Evolutionary conservation across 37 sponge, comb jelly and placozoan genomes (phyloP).

Genomic region (Spongilla lacustris): DNA sequence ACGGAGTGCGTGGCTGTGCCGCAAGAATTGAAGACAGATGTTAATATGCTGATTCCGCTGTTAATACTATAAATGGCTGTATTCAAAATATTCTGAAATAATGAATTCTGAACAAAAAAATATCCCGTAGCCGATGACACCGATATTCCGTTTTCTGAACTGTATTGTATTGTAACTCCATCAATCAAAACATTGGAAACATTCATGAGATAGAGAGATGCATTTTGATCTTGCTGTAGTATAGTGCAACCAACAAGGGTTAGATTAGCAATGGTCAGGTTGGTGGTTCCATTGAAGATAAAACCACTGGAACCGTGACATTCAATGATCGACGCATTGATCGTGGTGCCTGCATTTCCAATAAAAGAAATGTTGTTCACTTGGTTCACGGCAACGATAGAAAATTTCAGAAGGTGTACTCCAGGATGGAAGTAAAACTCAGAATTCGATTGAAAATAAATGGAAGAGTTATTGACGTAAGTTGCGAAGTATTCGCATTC

Average conservation of each 20-base stretch:
- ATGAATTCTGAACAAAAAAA: neutral
- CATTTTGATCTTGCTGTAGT: neutral
- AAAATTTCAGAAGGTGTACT: neutral
- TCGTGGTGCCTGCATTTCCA: neutral
- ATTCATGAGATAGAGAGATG: neutral
- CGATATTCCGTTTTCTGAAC: neutral
- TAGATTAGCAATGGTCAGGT: neutral
- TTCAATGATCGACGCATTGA: neutral
- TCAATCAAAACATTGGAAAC: neutral
- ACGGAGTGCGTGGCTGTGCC: too few relatives aligned
- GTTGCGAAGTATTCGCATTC: neutral
- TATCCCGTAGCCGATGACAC: neutral
- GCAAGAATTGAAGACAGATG: neutral
- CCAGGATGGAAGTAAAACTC: neutral
- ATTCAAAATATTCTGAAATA: neutral
- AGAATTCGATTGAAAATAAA: neutral
- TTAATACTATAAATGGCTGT: neutral
- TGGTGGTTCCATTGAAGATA: neutral
- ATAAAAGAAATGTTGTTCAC: neutral
- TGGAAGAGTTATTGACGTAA: neutral
- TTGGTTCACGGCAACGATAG: neutral
- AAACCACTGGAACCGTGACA: neutral
- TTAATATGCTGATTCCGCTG: neutral
- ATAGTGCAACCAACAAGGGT: neutral
- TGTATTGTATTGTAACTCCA: neutral